Percentiles rank a stretch among this genome's conserved stretches.
Conservation (phyloP, 2,797 vertebrate species). For the Lycodopsis pacificus region DNA sequence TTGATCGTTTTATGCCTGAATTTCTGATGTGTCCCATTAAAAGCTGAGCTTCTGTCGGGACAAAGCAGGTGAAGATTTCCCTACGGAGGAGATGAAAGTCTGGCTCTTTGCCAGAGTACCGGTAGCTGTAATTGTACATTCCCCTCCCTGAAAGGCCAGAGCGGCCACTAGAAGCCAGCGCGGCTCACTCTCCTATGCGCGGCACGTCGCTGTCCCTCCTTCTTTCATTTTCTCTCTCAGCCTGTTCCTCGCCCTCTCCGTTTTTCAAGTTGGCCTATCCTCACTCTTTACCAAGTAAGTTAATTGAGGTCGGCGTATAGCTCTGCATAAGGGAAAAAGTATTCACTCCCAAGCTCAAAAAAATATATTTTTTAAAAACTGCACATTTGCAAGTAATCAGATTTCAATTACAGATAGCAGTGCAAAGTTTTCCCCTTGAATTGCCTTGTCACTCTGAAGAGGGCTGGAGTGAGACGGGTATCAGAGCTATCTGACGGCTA, state of each 20-base stretch:
- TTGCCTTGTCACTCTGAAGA: slow-evolving; percentile 59
- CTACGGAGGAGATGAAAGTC: slow-evolving; percentile 25
- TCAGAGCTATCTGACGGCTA: slow-evolving; percentile 21
- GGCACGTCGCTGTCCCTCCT: slow-evolving; percentile 40
- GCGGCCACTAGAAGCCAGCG: slow-evolving; percentile 19
- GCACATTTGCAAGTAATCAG: slow-evolving; percentile 61
- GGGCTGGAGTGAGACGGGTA: slow-evolving; percentile 27
- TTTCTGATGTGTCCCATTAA: slow-evolving; percentile 25
- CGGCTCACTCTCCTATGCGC: slow-evolving; percentile 44
- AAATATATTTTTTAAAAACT: slow-evolving; percentile 6
- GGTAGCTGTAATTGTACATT: slow-evolving; percentile 64
- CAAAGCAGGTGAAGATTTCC: slow-evolving; percentile 53
- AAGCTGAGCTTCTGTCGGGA: neutral
- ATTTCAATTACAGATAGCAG: slow-evolving; percentile 69
- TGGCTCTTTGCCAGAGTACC: slow-evolving; percentile 39
- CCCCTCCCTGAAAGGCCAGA: slow-evolving; percentile 42
- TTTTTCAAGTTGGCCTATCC: slow-evolving; percentile 39
- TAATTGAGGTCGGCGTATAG: slow-evolving; percentile 67
- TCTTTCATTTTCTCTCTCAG: slow-evolving; percentile 34
- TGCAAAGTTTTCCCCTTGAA: slow-evolving; percentile 47
- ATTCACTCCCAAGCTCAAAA: slow-evolving; percentile 60
- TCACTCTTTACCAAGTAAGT: slow-evolving; percentile 52
- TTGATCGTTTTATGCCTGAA: slow-evolving; percentile 21
- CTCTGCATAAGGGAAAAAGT: slow-evolving; percentile 47
- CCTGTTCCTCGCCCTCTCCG: slow-evolving; percentile 13